Evolutionary conservation across 1,140 invertebrate genomes (phyloP).

Genomic region (Drosophila navojoa): DNA sequence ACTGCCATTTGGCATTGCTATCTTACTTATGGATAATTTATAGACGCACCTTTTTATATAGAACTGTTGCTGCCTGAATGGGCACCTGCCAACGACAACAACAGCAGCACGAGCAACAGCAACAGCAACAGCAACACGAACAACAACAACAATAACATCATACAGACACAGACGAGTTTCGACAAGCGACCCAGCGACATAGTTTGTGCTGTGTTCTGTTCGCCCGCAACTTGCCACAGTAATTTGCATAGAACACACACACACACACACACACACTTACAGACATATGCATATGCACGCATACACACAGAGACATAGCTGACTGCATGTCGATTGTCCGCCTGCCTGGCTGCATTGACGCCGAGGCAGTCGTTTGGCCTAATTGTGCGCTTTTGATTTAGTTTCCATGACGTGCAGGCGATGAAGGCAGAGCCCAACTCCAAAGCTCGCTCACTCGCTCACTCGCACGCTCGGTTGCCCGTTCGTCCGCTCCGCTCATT

Average conservation of each 20-base stretch:
- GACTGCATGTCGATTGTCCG: conserved; percentile 27
- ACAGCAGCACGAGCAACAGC: conserved; percentile 5
- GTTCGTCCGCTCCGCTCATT: background rate
- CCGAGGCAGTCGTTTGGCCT: conserved; percentile 65
- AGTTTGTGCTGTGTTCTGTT: conserved; percentile 47
- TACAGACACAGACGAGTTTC: conserved; percentile 29
- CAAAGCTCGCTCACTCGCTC: conserved; percentile 18
- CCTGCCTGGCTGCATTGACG: conserved; percentile 38
- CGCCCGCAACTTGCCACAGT: conserved; percentile 62
- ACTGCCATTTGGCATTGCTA: conserved; percentile 42
- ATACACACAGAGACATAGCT: conserved; percentile 20
- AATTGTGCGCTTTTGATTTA: conserved; percentile 79
- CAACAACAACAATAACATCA: background rate
- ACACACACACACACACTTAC: conserved; percentile 36
- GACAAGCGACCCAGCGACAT: conserved; percentile 73
- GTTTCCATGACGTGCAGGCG: conserved; percentile 61
- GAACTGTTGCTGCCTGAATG: conserved; percentile 19
- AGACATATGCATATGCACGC: conserved; percentile 28
- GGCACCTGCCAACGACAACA: conserved; percentile 11
- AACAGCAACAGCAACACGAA: background rate
- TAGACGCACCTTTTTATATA: conserved; percentile 66
- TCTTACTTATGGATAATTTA: conserved; percentile 70
- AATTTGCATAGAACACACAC: conserved; percentile 66
- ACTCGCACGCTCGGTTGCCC: conserved; percentile 7
- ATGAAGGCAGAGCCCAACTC: background rate